These are phyloP conservation scores for Serranus cabrilla DNA, from an alignment of 2,797 vertebrate species.

Conservation along the genomic window DNA sequence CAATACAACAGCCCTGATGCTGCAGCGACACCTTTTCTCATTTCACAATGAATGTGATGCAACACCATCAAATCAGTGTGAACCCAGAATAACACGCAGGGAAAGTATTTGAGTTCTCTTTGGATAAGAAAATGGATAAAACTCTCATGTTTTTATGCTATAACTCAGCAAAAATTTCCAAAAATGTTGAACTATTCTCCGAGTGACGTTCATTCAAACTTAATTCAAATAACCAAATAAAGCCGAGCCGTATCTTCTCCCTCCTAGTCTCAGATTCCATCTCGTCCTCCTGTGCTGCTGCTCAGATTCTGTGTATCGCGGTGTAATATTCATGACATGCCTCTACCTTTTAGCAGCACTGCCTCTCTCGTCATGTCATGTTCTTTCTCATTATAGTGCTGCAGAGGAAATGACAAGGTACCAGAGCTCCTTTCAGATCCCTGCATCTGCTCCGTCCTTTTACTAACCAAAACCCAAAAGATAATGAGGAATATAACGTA, in stretches of 20 bases:
- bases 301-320: slow-evolving; percentile 36
- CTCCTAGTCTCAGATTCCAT: neutral
- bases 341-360: slow-evolving; percentile 51
- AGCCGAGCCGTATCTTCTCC: neutral
- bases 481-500: slow-evolving; percentile 6
- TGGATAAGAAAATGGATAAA: no score
- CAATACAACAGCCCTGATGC: no score
- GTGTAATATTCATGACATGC: slow-evolving; percentile 74
- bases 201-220: no score
- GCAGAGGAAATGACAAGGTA: slow-evolving; percentile 56
- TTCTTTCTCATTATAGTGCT: slow-evolving; percentile 52
- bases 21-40: neutral
- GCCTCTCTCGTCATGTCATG: slow-evolving; percentile 59
- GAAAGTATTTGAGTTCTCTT: neutral
- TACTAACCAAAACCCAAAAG: no score
- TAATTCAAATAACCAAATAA: neutral
- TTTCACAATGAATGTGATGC: no score
- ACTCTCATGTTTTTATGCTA: neutral
- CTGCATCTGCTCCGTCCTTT: neutral
- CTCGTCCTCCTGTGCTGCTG: slow-evolving; percentile 12
- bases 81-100: neutral
- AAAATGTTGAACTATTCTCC: neutral
- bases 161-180: neutral
- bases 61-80: no score
- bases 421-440: slow-evolving; percentile 43